These are phyloP conservation scores for Lithobius niger DNA, from an alignment of 1,140 invertebrate genomes.

Conservation along the genomic window DNA sequence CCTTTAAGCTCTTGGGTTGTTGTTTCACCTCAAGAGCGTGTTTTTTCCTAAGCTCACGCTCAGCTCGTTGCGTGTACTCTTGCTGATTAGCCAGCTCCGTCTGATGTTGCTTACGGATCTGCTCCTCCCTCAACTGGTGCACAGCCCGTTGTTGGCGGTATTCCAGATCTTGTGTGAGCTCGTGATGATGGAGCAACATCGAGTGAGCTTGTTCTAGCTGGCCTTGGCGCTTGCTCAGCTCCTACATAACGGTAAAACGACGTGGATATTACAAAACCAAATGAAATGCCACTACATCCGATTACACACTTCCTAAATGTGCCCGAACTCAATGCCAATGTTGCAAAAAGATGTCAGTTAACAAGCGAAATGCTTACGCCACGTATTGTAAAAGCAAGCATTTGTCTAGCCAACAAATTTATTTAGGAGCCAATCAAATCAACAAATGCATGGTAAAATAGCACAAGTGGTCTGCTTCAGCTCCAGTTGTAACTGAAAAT, in stretches of 20 bases:
- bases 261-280: too few species aligned
- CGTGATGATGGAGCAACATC: slow-evolving; percentile 92
- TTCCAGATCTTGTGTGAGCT: slow-evolving; percentile 91
- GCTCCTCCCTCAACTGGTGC: slow-evolving; percentile 79
- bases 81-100: slow-evolving; percentile 91
- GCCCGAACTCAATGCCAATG: too few species aligned
- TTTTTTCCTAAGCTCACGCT: slow-evolving; percentile 88
- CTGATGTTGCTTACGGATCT: slow-evolving; percentile 68
- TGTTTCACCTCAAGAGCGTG: slow-evolving; percentile 95
- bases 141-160: slow-evolving; percentile 89
- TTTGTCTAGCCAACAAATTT: neutral
- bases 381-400: neutral
- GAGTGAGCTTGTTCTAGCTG: slow-evolving; percentile 88
- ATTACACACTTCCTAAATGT: too few species aligned
- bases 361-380: neutral
- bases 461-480: neutral
- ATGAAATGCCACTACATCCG: too few species aligned
- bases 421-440: neutral
- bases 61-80: slow-evolving; percentile 87
- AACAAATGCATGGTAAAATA: neutral
- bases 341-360: too few species aligned
- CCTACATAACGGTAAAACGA: slow-evolving; percentile 42
- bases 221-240: slow-evolving; percentile 83
- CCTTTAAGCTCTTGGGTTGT: slow-evolving; percentile 96
- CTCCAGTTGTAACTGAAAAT: too few species aligned